phyloP scores from a whole-genome alignment of 2,888 invertebrate species.

The Pterostichus niger region DNA sequence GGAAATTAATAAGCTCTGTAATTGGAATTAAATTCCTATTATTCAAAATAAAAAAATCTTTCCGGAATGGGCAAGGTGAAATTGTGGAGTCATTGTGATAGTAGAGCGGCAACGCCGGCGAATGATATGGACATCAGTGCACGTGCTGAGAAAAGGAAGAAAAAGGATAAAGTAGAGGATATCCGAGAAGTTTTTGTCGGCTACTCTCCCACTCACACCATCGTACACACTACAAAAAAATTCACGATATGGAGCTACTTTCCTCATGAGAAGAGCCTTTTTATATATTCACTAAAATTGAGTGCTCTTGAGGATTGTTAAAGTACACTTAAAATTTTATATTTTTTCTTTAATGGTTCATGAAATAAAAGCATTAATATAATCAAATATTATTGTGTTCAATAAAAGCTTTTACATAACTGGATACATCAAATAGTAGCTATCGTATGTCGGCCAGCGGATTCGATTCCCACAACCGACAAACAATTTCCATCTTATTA shows the following conservation, averaged over 20 bases:
- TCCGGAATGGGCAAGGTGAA: neutral
- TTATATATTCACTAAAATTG: conserved; percentile 49
- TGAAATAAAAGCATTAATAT: neutral
- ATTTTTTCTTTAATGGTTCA: neutral
- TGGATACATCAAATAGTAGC: no score
- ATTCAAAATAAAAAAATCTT: no score
- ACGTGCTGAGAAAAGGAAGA: conserved; percentile 9
- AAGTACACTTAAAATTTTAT: conserved; percentile 2
- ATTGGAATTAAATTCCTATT: no score
- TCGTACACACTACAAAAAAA: conserved; percentile 12
- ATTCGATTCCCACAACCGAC: no score
- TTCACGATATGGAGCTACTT: conserved; percentile 22
- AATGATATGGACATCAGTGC: conserved; percentile 10
- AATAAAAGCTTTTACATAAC: neutral
- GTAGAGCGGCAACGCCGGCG: neutral
- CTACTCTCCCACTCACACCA: conserved; percentile 31
- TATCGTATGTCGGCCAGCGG: no score
- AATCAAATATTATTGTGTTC: neutral
- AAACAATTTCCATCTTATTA: no score
- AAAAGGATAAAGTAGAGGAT: conserved; percentile 58
- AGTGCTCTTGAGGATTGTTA: conserved; percentile 28
- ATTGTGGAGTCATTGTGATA: neutral
- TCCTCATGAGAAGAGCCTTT: conserved; percentile 23
- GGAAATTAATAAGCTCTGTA: no score
- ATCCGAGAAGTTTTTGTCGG: conserved; percentile 49